These are phyloP conservation scores for Aquatica leii DNA, from an alignment of 2,888 invertebrate species.

Conservation along the genomic window DNA sequence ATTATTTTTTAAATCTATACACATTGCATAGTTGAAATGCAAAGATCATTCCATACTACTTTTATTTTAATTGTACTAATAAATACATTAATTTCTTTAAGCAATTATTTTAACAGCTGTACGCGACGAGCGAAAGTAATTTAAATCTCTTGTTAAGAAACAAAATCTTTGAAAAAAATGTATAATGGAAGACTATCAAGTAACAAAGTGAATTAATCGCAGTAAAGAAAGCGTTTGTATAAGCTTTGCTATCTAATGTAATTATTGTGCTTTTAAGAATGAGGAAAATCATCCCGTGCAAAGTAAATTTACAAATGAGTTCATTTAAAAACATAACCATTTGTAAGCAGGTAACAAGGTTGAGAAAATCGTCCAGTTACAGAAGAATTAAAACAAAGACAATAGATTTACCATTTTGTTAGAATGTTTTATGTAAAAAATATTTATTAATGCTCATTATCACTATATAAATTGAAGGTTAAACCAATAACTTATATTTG, in stretches of 20 bases:
- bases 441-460: constrained; percentile 21
- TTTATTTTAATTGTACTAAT: no score
- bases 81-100: no score
- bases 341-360: constrained; percentile 46
- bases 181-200: constrained; percentile 27
- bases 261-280: constrained; percentile 44
- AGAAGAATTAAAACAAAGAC: constrained; percentile 29
- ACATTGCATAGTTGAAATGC: no score
- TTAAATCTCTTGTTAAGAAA: no score
- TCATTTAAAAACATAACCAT: constrained; percentile 51
- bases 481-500: no score
- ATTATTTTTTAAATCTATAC: no score
- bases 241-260: constrained; percentile 48
- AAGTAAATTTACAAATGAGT: constrained; percentile 44
- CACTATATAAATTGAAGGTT: no score
- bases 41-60: no score
- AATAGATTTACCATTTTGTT: constrained; percentile 33
- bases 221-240: constrained; percentile 44
- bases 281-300: constrained; percentile 34
- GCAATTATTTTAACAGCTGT: no score
- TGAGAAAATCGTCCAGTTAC: constrained; percentile 39
- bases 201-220: constrained; percentile 39
- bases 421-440: constrained; percentile 19
- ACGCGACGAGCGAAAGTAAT: no score
- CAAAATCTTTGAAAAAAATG: no score